Evolutionary conservation across 92 coral and sea anemone genomes (phyloP), one percentile per base, ranked within the genome.

Genomic region (Umimayanthus kanabou): DNA sequence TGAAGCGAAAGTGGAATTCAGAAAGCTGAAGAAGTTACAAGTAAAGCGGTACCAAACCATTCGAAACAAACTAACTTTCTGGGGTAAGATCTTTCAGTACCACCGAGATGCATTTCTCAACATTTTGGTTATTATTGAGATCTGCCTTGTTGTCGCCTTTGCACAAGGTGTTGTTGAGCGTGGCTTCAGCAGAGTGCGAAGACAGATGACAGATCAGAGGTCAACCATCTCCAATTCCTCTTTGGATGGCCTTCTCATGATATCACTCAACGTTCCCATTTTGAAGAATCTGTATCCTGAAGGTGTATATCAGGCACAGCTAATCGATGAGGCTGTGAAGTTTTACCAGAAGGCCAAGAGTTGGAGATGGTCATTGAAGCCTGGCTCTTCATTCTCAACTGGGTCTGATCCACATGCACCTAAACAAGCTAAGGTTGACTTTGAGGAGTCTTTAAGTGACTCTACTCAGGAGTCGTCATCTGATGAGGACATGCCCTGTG

Each of bases 81-180:
- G 73, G 73, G 29, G 28, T 22, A 66, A 66, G 73, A 28, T 66
- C 28, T 66, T 66, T 28, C 73, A 66, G 22, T 66, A 66, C 28
- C 73, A 66, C 73, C n/a, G 8, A 28, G 73, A 66, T 28, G 28
- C 29, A 28, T 66, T 66, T 66, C 73, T 22, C 28, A 66, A 66
- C 28, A 66, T 66, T 6, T 66, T 66, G 73, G n/a, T 22, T 66
- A 28, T 53, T 5, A 43, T 43, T 43, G 49, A 43, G 39, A 80
- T 15, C 84, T 80, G 84, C 80, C 22, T 66, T 66, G 73, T 66
- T 66, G 73, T 66, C 2, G 73, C 73, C 28, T 66, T 66, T 66
- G 73, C 73, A 22, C 73, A 66, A 66, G 73, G 73, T 66, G 28
- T 66, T 66, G 73, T 66, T 66, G 73, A 66, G 28, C 29, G 73